A percentile compares a stretch with the other conserved stretches of the same genome.
Evolutionary conservation across 2,888 invertebrate genomes (phyloP).

Genomic region (Slavum lentiscoides): DNA sequence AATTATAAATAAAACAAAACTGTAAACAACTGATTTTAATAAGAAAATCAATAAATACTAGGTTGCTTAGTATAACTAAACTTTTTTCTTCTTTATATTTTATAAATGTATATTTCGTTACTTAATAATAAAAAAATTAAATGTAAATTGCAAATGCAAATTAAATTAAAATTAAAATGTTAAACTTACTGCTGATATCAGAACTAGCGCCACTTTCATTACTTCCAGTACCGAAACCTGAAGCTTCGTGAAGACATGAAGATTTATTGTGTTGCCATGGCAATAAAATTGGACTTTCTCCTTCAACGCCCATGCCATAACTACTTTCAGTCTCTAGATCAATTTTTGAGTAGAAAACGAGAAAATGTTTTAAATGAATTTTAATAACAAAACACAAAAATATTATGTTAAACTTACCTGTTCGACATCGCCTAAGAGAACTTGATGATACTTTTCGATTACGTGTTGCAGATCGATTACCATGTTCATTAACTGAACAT

Average conservation of each 20-base stretch:
- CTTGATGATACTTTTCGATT: slow-evolving; percentile 58
- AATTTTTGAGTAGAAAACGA: neutral
- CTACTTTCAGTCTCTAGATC: slow-evolving; percentile 58
- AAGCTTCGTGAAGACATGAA: slow-evolving; percentile 56
- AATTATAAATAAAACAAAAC: neutral
- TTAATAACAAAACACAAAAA: neutral
- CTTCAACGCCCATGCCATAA: slow-evolving; percentile 55
- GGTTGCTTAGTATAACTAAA: neutral
- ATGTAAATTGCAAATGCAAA: neutral
- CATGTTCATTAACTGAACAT: slow-evolving; percentile 54
- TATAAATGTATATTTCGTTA: neutral
- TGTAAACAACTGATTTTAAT: neutral
- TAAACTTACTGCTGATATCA: slow-evolving; percentile 47
- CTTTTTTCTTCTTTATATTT: neutral
- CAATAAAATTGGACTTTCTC: slow-evolving; percentile 57
- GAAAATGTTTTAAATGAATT: neutral
- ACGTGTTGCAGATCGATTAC: slow-evolving; percentile 51
- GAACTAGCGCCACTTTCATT: slow-evolving; percentile 54
- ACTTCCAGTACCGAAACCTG: slow-evolving; percentile 57
- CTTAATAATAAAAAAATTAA: too few relatives aligned
- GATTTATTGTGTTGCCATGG: slow-evolving; percentile 57
- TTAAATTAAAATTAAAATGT: slow-evolving; percentile 12
- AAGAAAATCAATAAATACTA: neutral
- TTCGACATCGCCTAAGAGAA: slow-evolving; percentile 57
- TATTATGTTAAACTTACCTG: slow-evolving; percentile 55